Evolutionary conservation across 2,888 invertebrate genomes (phyloP), one percentile per base, ranked within the genome.

Genomic region (Minunthozetes semirufus): DNA sequence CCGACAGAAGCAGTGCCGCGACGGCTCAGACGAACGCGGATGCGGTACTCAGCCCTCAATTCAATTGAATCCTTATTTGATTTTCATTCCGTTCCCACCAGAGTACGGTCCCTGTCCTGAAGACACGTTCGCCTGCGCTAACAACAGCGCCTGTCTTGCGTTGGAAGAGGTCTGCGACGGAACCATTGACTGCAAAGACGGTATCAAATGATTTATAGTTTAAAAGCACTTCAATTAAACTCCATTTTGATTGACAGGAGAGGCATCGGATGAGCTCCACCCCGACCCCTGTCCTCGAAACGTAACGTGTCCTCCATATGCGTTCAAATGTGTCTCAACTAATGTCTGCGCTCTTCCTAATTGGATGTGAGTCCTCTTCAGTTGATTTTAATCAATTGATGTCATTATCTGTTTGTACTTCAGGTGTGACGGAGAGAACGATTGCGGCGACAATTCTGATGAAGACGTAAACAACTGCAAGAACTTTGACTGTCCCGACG

Each of bases 301-400:
- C 48, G 74, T 74, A 9, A 74, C 74, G 2, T 74, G 74, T 74
- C 74, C 74, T 19, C 19, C 70, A 25, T 70, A 71, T 46, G 19
- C 74, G 19, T 74, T 74, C 74, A 74, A 74, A 50, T 74, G 74
- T 38, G 66, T n/a, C 1, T n/a, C n/a, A 1, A 74, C 74, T 17
- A 74, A 74, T 74, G 74, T 74, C 1, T 74, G 74, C 68, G 74
- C 74, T 53, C 70, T 70, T 42, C 74, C 74, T 13, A 74, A 74
- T 74, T 74, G 74, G 74, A 68, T 74, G 70, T 68, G 29, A 59
- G n/a, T 70, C 9, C 6, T 42, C 25, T 42, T n/a, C 22, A 50
- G 42, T 8, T 33, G n/a, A 56, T 56, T 56, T 3, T 11, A 48
- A 33, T 33, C 8, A 33, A 33, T 33, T 48, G 13, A 48, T 17